Conservation (phyloP, 2,113 vertebrate species). For the Ancistrus triradiatus region DNA sequence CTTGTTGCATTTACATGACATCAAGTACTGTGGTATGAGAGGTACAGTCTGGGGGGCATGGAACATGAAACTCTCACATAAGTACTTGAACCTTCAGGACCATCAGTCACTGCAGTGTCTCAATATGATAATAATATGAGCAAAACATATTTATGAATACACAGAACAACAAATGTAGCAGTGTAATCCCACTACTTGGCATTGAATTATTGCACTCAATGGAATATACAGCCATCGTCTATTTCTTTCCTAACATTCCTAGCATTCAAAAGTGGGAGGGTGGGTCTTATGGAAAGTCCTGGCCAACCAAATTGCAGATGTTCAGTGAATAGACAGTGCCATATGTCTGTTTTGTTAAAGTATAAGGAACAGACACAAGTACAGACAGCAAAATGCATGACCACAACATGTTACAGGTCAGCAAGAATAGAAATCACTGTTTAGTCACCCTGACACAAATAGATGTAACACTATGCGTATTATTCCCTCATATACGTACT, state of each 20-base stretch:
- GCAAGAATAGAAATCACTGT: not conserved
- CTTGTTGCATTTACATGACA: not conserved
- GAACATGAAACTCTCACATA: conserved; percentile 11
- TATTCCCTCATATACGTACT: no score
- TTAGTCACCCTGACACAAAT: conserved; percentile 4
- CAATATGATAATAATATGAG: no score
- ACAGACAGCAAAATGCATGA: conserved; percentile 22
- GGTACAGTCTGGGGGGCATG: conserved; percentile 10
- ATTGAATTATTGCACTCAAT: not conserved
- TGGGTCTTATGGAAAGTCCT: conserved; percentile 39
- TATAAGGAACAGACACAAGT: conserved; percentile 32
- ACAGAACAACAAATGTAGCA: conserved; percentile 1
- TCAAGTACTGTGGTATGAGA: not conserved
- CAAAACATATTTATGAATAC: no score
- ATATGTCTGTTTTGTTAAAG: conserved; percentile 48
- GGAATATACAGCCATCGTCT: not conserved
- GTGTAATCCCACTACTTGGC: conserved; percentile 4
- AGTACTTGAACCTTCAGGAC: conserved; percentile 19
- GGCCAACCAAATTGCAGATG: conserved; percentile 36
- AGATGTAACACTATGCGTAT: not conserved
- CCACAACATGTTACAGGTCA: not conserved
- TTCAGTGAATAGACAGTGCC: conserved; percentile 30
- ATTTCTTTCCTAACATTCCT: not conserved
- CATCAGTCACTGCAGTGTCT: conserved; percentile 29
- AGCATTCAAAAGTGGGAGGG: conserved; percentile 1